Evolutionary conservation across 2,113 vertebrate genomes (phyloP), one percentile per base, ranked within the genome.

Genomic region (Phylloscopus trochiloides): DNA sequence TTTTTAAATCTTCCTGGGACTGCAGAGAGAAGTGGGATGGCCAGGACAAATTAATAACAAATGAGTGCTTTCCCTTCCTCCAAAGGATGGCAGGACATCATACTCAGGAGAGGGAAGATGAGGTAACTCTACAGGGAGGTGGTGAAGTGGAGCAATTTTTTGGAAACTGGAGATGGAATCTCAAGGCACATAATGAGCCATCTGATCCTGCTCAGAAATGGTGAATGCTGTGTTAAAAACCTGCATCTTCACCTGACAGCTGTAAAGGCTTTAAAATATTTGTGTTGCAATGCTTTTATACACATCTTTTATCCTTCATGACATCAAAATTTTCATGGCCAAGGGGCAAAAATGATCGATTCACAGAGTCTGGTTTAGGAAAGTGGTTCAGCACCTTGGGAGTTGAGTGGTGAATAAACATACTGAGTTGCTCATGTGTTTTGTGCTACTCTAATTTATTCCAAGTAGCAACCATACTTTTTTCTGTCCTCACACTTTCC

Each of bases 361-460:
- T 59, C 36, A 22, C 14, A 58, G 40, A 19, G 8, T 52, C 9
- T 38, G 38, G 5, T 24, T 82, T 72, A 28, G 16, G 14, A 82
- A 48, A 48, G 15, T 43, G 52, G 20, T 36, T 55, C 5, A 14
- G 19, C 15, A 66, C 26, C 29, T 50, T 68, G 57, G 29, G 52
- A 84, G 58, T 8, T 50, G 45, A 71, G 54, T 28, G 21, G 16
- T 68, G 45, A 61, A 61, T 48, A 87, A 92, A 58, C 20, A 34
- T 1, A 28, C 5, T 0, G 1, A 55, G 14, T 45, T 73, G 28
- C 25, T 68, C 0, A 0, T 25, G n/a, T 52, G 15, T 45, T 70
- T 70, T 54, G 17, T 31, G 12, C 7, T 79, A 8, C n/a, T 71
- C 28, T 36, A 45, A 85, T 52, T 67, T 71, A 55, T 90, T 90